These are phyloP conservation scores for Apotomis betuletana DNA, from an alignment of 2,888 invertebrate genomes.

Conservation along the genomic window DNA sequence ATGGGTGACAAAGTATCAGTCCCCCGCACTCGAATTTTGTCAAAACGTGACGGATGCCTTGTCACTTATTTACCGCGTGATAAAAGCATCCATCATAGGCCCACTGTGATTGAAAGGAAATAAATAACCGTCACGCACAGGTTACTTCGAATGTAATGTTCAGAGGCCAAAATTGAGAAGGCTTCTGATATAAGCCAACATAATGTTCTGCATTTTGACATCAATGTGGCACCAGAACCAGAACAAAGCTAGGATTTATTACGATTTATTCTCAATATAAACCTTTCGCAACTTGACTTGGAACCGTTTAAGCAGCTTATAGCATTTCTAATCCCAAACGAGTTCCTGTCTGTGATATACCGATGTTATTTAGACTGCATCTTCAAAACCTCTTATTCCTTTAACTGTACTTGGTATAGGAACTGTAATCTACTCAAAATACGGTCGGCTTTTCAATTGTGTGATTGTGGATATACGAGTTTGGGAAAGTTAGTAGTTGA, in stretches of 20 bases:
- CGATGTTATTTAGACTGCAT: constrained; percentile 21
- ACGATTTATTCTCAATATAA: constrained; percentile 5
- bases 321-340: constrained; percentile 32
- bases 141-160: neutral
- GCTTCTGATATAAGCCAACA: neutral
- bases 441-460: neutral
- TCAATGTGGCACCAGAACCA: neutral
- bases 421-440: neutral
- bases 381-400: neutral
- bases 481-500: constrained; percentile 17
- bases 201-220: neutral
- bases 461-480: neutral
- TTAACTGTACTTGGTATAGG: neutral
- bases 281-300: constrained; percentile 25
- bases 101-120: neutral
- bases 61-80: too few relatives aligned
- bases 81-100: too few relatives aligned
- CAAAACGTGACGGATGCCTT: too few relatives aligned
- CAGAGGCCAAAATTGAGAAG: neutral
- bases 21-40: too few relatives aligned
- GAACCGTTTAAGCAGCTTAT: constrained; percentile 28
- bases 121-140: neutral
- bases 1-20: too few relatives aligned
- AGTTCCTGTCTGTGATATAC: constrained; percentile 36
- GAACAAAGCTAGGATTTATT: constrained; percentile 5